Evolutionary conservation across 23 tunicate species (phyloP), one percentile per base, ranked within the genome.

Genomic region (Styela plicata): DNA sequence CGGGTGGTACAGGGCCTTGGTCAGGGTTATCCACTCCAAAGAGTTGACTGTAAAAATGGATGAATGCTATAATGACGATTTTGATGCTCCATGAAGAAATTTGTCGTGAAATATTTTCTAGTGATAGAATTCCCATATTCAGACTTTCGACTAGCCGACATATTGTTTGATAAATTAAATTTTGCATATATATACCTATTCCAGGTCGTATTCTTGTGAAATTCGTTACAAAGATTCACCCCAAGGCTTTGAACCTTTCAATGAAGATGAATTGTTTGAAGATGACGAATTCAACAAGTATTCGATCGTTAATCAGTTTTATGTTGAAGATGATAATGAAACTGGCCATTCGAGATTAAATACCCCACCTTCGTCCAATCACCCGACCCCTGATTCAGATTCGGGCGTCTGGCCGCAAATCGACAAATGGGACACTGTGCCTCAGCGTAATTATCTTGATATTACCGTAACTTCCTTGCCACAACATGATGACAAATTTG

Each of bases 251-350:
- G 64, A 52, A 23, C 66, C 64, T 21, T 76, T 24, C 0, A 65
- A 76, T n/a, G 31, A 76, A 22, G 81, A 76, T 25, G 81, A 76
- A 76, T 29, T 44, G 0, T 44, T 76, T 29, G 29, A 53, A 22
- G 61, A 32, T 18, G 64, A 21, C 25, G 81, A 76, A 23, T 76
- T 76, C 53, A 26, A 28, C 24, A 76, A 76, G 44, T 44, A 33
- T 44, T 76, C 81, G 22, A 76, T 44, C 66, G 66, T 44, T 25
- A 76, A 76, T 57, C 64, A 76, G 21, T 57, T 32, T 22, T 76
- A 44, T 29, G 81, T 76, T 76, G 81, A 76, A 36, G 81, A 76
- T 44, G 81, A 76, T 36, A 22, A 33, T 31, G 81, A 76, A 21
- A 10, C 16, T 2, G 3, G 23, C 13, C 34, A 27, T 34, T 21